Base-by-base conservation (phyloP, 2,797 vertebrate species). In the Spizella passerina region DNA sequence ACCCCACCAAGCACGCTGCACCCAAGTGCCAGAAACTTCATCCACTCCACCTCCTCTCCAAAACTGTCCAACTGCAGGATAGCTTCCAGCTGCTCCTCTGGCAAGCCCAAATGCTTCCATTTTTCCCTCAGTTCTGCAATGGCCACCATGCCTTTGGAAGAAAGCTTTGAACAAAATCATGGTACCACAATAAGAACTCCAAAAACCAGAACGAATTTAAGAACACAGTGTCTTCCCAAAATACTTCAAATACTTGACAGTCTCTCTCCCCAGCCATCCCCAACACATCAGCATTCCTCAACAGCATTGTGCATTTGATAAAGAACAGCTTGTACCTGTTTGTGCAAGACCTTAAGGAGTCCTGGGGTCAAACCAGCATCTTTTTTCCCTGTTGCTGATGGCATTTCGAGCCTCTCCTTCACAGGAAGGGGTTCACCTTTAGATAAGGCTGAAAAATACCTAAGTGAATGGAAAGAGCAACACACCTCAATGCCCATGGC, bases 381-480 rank as follows among this genome's bases (percentile, higher is more conserved):
- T 14, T 90, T 98, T 78, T 98, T 98, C 96, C 98, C 97, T 41
- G 96, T 97, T 86, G 98, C 96, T 88, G 97, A 89, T 20, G 97
- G 97, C 91, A 98, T 93, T 96, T 99, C 99, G 12, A 99, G 57
- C 77, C 98, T 98, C 44, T 99, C 98, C 93, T 99, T 99, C 41
- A 98, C 98, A 41, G 99, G 99, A 82, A 99, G 98, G n/a, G 96
- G 68, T 61, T 99, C 98, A 20, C 98, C 99, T 96, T 98, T 98
- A 21, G 98, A 98, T 91, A 99, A 93, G 0, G 99, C 99, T 85
- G 90, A 96, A 89, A 99, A 99, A 93, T 99, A 99, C 80, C 99
- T 99, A 63, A 66, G 52, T 14, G 22, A 94, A 90, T 2, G 52
- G 44, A 10, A 81, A 96, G 20, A 95, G 32, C 34, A 88, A 34